Base-by-base conservation (phyloP, 2,888 invertebrate species). In the Artemia sinica region DNA sequence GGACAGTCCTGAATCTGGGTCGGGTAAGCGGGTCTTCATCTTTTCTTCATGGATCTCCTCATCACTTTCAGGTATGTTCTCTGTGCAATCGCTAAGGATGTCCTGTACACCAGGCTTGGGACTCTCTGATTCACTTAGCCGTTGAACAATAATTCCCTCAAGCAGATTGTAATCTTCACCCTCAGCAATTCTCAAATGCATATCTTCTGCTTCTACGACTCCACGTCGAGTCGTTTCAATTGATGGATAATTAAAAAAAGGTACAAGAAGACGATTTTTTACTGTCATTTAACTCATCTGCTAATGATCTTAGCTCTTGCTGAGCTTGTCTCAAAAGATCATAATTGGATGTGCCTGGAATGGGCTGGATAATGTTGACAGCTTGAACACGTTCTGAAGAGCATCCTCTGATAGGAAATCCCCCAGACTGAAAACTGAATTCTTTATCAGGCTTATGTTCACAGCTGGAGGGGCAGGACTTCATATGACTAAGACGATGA, bases 101-200 rank as follows among this genome's bases (percentile, higher is more conserved):
- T 28, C 28, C 28, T 28, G 28, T 28, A 28, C 28, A 28, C 28
- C 28, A 28, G 28, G 28, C 28, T 28, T 28, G 28, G 28, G 28
- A 14, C 18, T 18, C 18, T 58, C 58, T 58, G 58, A 58, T 14
- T 18, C 58, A 18, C 58, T 58, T 1, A 58, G 58, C 58, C 58
- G n/a, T 18, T 58, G n/a, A 58, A n/a, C 58, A 18, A 58, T 58
- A 58, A 58, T 58, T n/a, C 58, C 58, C 18, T 58, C 58, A 18
- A 58, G 58, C n/a, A 58, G 58, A 18, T 58, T n/a, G 58, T 58
- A 58, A 18, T 18, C 58, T 58, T 58, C 58, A 9, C 58, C 58
- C 10, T 58, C 58, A n/a, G 58, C 58, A n/a, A 58, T 18, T 8
- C 18, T 58, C 18, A 58, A 58, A 58, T 58, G 58, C 14, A 58